Conservation (phyloP, 2,113 vertebrate genomes). For the Tetrao urogallus region DNA sequence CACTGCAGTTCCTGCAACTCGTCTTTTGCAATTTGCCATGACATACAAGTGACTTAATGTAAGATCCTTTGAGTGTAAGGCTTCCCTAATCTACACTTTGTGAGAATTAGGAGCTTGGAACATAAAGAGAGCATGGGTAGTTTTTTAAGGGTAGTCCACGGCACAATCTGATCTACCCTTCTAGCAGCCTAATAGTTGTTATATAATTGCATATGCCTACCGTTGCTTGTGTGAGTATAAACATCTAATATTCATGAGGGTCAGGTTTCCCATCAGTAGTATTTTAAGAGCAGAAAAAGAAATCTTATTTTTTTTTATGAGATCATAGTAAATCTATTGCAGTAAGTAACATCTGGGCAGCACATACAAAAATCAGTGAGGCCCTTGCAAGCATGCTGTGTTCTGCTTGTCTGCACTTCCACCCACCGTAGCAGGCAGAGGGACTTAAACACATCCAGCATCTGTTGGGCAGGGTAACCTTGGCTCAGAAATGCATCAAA, state of each 20-base stretch:
- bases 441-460: background rate
- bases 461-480: background rate
- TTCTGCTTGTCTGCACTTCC: background rate
- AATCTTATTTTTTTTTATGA: background rate
- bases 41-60: slow-evolving; percentile 16
- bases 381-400: background rate
- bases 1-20: background rate
- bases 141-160: background rate
- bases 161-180: background rate
- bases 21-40: background rate
- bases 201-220: background rate
- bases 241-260: background rate
- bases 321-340: background rate
- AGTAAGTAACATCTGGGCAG: background rate
- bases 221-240: background rate
- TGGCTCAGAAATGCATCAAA: background rate
- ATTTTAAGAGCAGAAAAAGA: background rate
- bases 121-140: background rate
- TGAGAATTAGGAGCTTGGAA: background rate
- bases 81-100: background rate
- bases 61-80: slow-evolving; percentile 1
- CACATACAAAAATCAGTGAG: rapidly evolving
- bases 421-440: background rate
- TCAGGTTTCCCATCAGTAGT: background rate
- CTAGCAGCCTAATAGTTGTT: background rate